phyloP scores from a whole-genome alignment of 2,113 vertebrate genomes.

The Trematomus loennbergii region DNA sequence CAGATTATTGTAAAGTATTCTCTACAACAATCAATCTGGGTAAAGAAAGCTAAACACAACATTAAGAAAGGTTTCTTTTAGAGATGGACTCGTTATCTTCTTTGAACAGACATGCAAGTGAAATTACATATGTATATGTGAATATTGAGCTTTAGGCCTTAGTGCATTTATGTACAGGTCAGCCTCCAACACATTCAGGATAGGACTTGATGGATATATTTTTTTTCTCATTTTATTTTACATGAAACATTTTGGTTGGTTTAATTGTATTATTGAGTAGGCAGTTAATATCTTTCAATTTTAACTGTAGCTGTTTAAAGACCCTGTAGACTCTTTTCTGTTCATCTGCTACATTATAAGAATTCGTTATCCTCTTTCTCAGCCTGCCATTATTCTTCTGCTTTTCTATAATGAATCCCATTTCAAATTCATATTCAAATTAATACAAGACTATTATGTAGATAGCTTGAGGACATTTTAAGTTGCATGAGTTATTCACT shows the following conservation, averaged over 20 bases:
- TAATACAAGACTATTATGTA: conserved; percentile 35
- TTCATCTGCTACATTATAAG: conserved; percentile 46
- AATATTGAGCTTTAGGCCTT: neutral
- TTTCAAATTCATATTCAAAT: conserved; percentile 41
- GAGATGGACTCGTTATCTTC: neutral
- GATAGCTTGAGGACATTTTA: conserved; percentile 30
- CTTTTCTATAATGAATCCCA: conserved; percentile 33
- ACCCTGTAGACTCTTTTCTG: conserved; percentile 26
- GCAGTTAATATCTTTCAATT: conserved; percentile 15
- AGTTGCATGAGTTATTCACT: conserved; percentile 29
- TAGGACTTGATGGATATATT: conserved; percentile 2
- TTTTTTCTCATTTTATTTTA: conserved; percentile 11
- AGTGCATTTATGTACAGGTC: neutral
- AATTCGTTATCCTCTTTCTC: conserved; percentile 26
- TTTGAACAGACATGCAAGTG: neutral
- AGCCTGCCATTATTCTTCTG: conserved; percentile 40
- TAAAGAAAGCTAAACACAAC: neutral
- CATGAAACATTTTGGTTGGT: neutral
- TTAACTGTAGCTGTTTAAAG: conserved; percentile 24
- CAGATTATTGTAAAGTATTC: neutral
- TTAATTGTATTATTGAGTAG: conserved; percentile 26
- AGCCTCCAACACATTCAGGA: neutral
- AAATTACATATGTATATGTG: neutral
- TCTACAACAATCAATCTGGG: neutral
- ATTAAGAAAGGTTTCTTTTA: too few species aligned